Percentiles rank a stretch among this genome's conserved stretches.
Evolutionary conservation across 2,888 invertebrate genomes (phyloP).

Genomic region (Eugnorisma glareosa): DNA sequence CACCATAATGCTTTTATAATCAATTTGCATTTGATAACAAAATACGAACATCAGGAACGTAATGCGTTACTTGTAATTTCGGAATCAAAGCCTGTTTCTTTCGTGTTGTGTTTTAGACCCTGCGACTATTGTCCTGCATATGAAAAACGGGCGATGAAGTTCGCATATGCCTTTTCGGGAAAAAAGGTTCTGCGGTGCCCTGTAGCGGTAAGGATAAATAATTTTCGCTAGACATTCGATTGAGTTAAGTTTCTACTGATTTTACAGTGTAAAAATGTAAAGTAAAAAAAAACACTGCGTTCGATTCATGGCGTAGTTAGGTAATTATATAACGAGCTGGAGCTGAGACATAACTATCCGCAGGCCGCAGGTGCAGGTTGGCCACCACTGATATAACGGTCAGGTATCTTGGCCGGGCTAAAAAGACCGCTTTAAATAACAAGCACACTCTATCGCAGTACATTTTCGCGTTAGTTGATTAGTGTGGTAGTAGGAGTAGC

Average conservation of each 20-base stretch:
- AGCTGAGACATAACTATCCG: neutral
- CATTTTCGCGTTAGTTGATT: no score
- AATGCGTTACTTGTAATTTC: neutral
- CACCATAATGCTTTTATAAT: no score
- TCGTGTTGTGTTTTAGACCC: constrained; percentile 72
- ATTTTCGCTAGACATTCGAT: neutral
- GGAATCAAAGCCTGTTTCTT: neutral
- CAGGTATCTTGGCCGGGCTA: no score
- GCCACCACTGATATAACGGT: no score
- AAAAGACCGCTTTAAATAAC: no score
- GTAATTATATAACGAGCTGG: neutral
- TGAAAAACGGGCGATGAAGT: constrained; percentile 83
- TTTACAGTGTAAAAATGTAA: neutral
- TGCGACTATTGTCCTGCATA: constrained; percentile 84
- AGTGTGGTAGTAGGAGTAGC: no score
- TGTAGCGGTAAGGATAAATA: constrained; percentile 78
- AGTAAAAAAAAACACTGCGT: neutral
- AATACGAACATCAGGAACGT: neutral
- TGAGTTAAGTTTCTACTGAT: neutral
- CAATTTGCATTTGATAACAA: neutral
- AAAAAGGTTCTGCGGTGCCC: constrained; percentile 83
- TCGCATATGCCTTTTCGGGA: constrained; percentile 84
- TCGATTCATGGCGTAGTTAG: neutral
- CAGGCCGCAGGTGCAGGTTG: no score
- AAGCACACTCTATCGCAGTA: no score